phyloP scores from a whole-genome alignment of 2,888 invertebrate species.

The Diabrotica balteata region DNA sequence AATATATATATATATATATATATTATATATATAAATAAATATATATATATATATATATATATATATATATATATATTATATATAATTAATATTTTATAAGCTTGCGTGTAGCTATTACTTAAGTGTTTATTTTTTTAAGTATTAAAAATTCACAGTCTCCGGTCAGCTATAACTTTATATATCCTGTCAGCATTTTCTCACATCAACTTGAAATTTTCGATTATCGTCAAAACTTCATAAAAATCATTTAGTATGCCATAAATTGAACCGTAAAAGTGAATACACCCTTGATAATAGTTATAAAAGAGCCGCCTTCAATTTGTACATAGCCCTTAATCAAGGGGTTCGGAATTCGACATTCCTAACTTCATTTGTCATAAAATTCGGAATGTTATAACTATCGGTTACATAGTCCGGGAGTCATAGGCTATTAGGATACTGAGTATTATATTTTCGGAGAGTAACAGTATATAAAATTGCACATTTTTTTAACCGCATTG shows the following conservation, averaged over 20 bases:
- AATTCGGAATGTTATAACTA: conserved; percentile 7
- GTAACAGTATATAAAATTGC: too few species aligned
- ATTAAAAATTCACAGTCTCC: too few species aligned
- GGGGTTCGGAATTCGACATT: conserved; percentile 4
- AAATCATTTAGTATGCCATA: conserved; percentile 7
- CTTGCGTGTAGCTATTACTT: too few species aligned
- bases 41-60: too few species aligned
- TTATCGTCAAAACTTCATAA: conserved; percentile 7
- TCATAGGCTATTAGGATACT: not conserved
- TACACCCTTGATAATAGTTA: conserved; percentile 7
- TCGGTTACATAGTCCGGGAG: not conserved
- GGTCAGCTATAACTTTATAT: not conserved
- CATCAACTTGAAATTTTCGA: not conserved
- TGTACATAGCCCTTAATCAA: conserved; percentile 5
- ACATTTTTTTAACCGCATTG: too few species aligned
- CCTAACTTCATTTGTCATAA: conserved; percentile 9
- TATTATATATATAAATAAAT: too few species aligned
- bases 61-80: too few species aligned
- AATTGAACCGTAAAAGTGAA: conserved; percentile 6
- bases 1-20: too few species aligned
- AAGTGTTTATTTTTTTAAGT: too few species aligned
- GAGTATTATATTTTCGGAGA: too few species aligned
- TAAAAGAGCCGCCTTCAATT: conserved; percentile 7
- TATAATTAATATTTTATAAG: too few species aligned
- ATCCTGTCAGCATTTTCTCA: not conserved